Conservation (phyloP, 1,140 invertebrate genomes). For the roundworm (Caenorhabditis elegans) region WBcel235 BX284606.5:5999501-6000000, state of each 20-base stretch:
- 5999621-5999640: neutral
- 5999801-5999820: too few species aligned
- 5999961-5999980: neutral
- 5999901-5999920: too few species aligned
- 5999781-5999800: too few species aligned
- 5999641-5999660: neutral
- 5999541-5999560: neutral
- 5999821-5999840: too few species aligned
- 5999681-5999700: too few species aligned
- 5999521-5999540: slow-evolving; percentile 23
- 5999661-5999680: neutral
- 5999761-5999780: too few species aligned
- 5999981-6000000: neutral
- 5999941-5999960: neutral
- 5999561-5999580: neutral
- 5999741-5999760: too few species aligned
- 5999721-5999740: too few species aligned
- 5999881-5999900: too few species aligned
- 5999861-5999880: too few species aligned
- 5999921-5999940: neutral
- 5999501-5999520: slow-evolving; percentile 14
- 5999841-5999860: too few species aligned
- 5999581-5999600: neutral
- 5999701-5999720: too few species aligned
- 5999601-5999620: neutral